Evolutionary conservation across 2,797 vertebrate genomes (phyloP), one percentile per base, ranked within the genome.

Genomic region (Sylvia borin): DNA sequence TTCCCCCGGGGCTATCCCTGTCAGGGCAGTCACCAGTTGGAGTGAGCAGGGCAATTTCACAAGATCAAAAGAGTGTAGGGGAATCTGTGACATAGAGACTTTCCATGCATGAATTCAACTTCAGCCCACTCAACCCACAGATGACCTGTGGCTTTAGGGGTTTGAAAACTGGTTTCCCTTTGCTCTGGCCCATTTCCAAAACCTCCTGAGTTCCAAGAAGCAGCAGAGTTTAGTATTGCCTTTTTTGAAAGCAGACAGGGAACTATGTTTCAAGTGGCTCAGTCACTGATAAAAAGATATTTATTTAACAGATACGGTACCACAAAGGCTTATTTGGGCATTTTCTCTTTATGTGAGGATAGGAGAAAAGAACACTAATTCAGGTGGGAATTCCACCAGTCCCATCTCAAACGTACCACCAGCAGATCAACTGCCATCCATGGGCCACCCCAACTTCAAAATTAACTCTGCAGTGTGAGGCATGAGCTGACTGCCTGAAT

Each of bases 191-290:
- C 85, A 70, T 84, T 85, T 85, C 38, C 50, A 65, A 89, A 94
- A 38, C 25, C 51, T 64, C 79, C 65, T 11, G 40, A 77, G 72
- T 94, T 96, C 87, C 85, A 96, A 64, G n/a, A 61, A 55, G 60
- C 24, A 80, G 68, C 34, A 68, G 34, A 71, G 26, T 38, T 53
- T 50, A 79, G 51, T 7, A 42, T 3, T 38, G 34, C 53, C 31
- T 70, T 68, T 71, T 81, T 57, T 26, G 71, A 83, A 64, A 62
- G 77, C 45, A 90, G 81, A 40, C 26, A 88, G 64, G 29, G 51
- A 75, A 58, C 32, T 55, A 34, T 1, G 12, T 74, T 92, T 90
- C 66, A 47, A 86, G 62, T 26, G 47, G 24, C 19, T 75, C 45
- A 18, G 25, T 27, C 54, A 57, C 34, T 84, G 38, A 47, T 57